These are phyloP conservation scores for Vulpes vulpes DNA, from an alignment of 2,113 vertebrate genomes.

Conservation along the genomic window DNA sequence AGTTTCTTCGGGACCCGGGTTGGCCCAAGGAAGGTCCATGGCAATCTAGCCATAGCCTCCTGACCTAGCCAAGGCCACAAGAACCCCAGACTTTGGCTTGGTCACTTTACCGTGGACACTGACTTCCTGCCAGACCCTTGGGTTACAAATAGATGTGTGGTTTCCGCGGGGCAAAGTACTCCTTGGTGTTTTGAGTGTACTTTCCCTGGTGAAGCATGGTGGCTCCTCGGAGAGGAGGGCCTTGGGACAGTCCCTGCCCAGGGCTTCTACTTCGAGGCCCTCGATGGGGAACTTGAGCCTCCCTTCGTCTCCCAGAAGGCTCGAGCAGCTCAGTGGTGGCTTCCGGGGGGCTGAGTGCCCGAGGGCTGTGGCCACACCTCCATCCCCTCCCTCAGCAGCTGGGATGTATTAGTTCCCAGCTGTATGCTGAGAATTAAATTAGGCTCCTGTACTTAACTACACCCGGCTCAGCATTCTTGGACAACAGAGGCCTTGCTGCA, in stretches of 20 bases:
- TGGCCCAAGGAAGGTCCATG: not conserved
- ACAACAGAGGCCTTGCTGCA: constrained; percentile 76
- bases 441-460: constrained; percentile 94
- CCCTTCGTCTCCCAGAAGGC: not conserved
- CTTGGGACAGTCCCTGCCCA: not conserved
- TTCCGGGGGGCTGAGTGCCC: not conserved
- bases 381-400: constrained; percentile 82
- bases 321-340: not conserved
- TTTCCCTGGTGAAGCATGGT: not conserved
- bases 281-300: not conserved
- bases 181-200: not conserved
- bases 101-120: not conserved
- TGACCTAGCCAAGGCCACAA: not conserved
- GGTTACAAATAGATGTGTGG: not conserved
- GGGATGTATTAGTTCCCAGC: constrained; percentile 92
- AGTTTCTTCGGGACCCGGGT: not conserved
- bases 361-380: not conserved
- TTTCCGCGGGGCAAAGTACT: not conserved
- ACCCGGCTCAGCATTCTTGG: constrained; percentile 90
- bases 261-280: not conserved
- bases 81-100: not conserved
- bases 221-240: not conserved
- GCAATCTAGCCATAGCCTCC: not conserved
- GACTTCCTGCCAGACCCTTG: not conserved
- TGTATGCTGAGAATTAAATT: constrained; percentile 93